Conservation (phyloP, 2,797 vertebrate species). For the Coilia nasus region DNA sequence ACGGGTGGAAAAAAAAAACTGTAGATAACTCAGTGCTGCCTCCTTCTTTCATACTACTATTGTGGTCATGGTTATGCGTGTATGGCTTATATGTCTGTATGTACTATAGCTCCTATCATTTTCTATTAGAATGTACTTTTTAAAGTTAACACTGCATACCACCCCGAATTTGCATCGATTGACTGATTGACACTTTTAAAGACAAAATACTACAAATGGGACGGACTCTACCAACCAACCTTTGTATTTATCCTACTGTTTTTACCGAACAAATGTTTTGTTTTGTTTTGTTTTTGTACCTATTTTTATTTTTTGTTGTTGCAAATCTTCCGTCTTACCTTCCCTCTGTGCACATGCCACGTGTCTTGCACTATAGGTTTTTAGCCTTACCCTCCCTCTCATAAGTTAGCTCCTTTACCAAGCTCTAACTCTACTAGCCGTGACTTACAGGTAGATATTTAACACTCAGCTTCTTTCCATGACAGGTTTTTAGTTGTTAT, state of each 20-base stretch:
- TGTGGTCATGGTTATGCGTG: conserved; percentile 69
- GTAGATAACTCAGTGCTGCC: conserved; percentile 79
- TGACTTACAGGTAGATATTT: conserved; percentile 76
- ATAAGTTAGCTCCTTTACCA: conserved; percentile 56
- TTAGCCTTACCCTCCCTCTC: conserved; percentile 57
- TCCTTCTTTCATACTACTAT: conserved; percentile 71
- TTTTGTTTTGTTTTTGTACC: conserved; percentile 65
- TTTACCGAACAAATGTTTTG: conserved; percentile 80
- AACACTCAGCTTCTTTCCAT: conserved; percentile 66
- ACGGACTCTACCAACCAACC: conserved; percentile 70
- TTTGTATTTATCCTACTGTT: conserved; percentile 86
- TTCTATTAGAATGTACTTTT: conserved; percentile 81
- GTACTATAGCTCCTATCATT: conserved; percentile 78
- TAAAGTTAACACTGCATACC: conserved; percentile 73
- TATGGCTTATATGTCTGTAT: conserved; percentile 72
- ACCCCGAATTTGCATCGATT: conserved; percentile 67
- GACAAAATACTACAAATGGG: conserved; percentile 51
- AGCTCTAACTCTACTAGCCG: conserved; percentile 71
- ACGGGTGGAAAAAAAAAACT: conserved; percentile 63
- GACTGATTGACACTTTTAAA: conserved; percentile 70
- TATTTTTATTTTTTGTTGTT: conserved; percentile 59
- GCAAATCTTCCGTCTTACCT: conserved; percentile 68
- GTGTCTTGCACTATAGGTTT: conserved; percentile 70
- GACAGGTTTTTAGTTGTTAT: conserved; percentile 58
- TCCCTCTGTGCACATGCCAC: conserved; percentile 67